Evolutionary conservation across 1,140 invertebrate genomes (phyloP).

Genomic region (Pseudomyrmex pallidus): DNA sequence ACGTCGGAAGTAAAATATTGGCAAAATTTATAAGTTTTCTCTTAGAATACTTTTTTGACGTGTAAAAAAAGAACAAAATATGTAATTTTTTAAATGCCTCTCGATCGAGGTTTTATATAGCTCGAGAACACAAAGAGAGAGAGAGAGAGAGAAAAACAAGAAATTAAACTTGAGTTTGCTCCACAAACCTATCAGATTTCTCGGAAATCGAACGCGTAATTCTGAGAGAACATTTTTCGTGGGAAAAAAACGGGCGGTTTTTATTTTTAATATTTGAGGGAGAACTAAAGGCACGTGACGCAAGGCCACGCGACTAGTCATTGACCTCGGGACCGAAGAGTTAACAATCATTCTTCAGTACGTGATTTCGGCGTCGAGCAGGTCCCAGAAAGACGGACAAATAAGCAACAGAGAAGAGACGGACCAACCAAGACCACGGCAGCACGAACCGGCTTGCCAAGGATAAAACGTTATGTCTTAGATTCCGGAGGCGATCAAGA

Average conservation of each 20-base stretch:
- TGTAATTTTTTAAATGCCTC: no score
- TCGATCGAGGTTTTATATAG: no score
- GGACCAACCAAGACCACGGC: neutral
- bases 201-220: neutral
- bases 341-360: constrained; percentile 39
- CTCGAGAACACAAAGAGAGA: neutral
- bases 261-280: constrained; percentile 29
- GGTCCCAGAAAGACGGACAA: neutral
- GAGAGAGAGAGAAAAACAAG: no score
- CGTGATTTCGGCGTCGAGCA: constrained; percentile 10
- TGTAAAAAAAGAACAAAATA: neutral
- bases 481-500: constrained; percentile 49
- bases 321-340: constrained; percentile 35
- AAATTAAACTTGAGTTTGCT: neutral
- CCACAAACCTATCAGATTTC: neutral
- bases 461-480: constrained; percentile 66
- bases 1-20: neutral
- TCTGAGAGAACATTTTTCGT: neutral
- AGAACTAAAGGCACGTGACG: neutral
- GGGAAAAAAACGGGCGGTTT: neutral
- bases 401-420: constrained; percentile 9
- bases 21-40: neutral
- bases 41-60: neutral
- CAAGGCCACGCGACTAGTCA: constrained; percentile 22
- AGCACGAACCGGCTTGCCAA: constrained; percentile 39